Evolutionary conservation across 1,140 invertebrate species (phyloP).

Genomic region (Drosophila teissieri): DNA sequence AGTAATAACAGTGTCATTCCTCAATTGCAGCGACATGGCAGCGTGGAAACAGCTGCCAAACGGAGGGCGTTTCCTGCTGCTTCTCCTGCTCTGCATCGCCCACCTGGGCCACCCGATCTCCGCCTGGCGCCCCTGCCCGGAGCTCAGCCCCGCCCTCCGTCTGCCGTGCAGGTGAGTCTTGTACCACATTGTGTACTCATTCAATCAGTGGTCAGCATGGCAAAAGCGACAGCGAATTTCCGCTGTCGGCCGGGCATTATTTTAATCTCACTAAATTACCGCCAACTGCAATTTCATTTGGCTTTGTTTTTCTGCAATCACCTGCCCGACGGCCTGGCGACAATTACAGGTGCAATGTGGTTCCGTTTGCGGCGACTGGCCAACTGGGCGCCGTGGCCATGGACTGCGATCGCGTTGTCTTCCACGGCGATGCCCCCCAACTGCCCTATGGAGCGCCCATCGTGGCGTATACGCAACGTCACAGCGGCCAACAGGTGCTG

Average conservation of each 20-base stretch:
- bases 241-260: slow-evolving; percentile 56
- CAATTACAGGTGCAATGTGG: slow-evolving; percentile 84
- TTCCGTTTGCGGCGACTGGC: slow-evolving; percentile 81
- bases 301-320: slow-evolving; percentile 61
- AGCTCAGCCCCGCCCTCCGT: slow-evolving; percentile 81
- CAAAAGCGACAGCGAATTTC: slow-evolving; percentile 39
- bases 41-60: slow-evolving; percentile 60
- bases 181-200: neutral
- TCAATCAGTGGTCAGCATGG: neutral
- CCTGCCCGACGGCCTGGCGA: slow-evolving; percentile 34
- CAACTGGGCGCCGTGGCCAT: slow-evolving; percentile 85
- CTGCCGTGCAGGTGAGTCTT: slow-evolving; percentile 83
- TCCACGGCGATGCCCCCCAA: slow-evolving; percentile 90
- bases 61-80: slow-evolving; percentile 39
- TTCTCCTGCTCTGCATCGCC: slow-evolving; percentile 56
- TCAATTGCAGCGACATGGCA: slow-evolving; percentile 66
- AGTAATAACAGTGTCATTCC: slow-evolving; percentile 29
- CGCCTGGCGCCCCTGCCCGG: slow-evolving; percentile 84
- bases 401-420: slow-evolving; percentile 93
- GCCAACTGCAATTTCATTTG: slow-evolving; percentile 52
- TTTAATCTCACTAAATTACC: slow-evolving; percentile 68
- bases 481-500: slow-evolving; percentile 91
- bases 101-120: slow-evolving; percentile 50
- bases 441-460: slow-evolving; percentile 91
- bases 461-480: slow-evolving; percentile 90